Evolutionary conservation across 2,113 vertebrate genomes (phyloP), one percentile per base, ranked within the genome.

Genomic region (Rousettus leschenaultii): DNA sequence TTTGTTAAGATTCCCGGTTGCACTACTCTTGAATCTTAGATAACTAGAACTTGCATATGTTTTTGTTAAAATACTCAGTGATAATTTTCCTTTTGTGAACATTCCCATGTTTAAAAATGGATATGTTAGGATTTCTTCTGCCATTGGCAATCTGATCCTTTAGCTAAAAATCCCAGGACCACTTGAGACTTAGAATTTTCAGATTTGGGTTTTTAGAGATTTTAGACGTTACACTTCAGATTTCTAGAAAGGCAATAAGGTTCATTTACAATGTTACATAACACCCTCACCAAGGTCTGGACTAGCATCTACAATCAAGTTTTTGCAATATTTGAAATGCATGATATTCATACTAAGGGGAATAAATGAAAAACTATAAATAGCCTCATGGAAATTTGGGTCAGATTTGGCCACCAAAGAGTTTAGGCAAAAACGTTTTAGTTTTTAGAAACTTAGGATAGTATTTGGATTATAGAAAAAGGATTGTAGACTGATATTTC

Each of bases 71-170:
- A 75, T 51, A n/a, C 28, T 80, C 22, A 73, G 48, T 79, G 35
- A 33, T 55, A 38, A 28, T 51, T 88, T 95, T 79, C 18, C 74
- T 88, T 85, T 55, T 70, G 61, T 61, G 43, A 77, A 80, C 15
- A 57, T 90, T 2, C 19, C 11, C 77, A 13, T 90, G 48, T 51
- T 82, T 92, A 73, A 95, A 95, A 82, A 35, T 73, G 16, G 15
- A 92, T 95, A 95, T 68, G 48, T 61, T 71, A 74, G 38, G n/a
- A 18, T 91, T 28, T 75, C 43, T 95, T 92, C 28, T 96, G 59
- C 33, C 53, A 14, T 55, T 71, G 53, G 10, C 48, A 48, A 80
- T 55, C 57, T 74, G 75, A 65, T 51, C 16, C 11, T 94, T 83
- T 48, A 82, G 43, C 45, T 87, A 57, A 91, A 95, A 86, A 45